Evolutionary conservation across 2,797 vertebrate genomes (phyloP).

Genomic region (Takifugu ocellatus): DNA sequence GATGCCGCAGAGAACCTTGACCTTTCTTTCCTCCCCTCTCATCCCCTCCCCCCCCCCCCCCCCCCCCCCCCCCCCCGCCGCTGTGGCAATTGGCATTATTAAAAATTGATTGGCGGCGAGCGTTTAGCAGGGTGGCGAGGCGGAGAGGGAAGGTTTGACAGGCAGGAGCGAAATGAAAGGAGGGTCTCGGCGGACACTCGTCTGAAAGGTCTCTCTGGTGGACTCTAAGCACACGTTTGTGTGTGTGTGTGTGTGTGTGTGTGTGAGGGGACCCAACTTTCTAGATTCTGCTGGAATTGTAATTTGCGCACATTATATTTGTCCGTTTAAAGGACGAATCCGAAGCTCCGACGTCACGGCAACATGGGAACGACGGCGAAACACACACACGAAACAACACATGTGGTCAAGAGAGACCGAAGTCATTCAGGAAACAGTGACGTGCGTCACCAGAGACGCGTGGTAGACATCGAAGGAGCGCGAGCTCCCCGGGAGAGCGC

Average conservation of each 20-base stretch:
- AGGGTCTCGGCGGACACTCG: slow-evolving; percentile 54
- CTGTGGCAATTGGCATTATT: slow-evolving; percentile 80
- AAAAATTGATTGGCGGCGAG: slow-evolving; percentile 80
- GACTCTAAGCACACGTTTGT: slow-evolving; percentile 18
- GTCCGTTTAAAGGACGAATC: not conserved
- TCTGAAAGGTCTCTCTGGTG: slow-evolving; percentile 62
- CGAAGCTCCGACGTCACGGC: not conserved
- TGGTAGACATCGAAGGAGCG: too few relatives aligned
- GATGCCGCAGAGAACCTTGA: slow-evolving; percentile 59
- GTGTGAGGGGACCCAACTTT: not conserved
- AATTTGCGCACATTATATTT: not conserved
- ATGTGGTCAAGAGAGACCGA: not conserved
- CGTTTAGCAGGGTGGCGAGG: slow-evolving; percentile 71
- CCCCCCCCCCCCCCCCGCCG: slow-evolving; percentile 54
- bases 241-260: slow-evolving; percentile 8
- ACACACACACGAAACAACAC: not conserved
- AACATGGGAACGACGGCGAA: not conserved
- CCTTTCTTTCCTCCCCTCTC: slow-evolving; percentile 49
- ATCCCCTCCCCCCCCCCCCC: slow-evolving; percentile 14
- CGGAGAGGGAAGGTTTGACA: slow-evolving; percentile 83
- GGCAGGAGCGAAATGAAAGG: slow-evolving; percentile 92
- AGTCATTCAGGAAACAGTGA: not conserved
- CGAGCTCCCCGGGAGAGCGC: too few relatives aligned
- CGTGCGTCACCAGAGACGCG: too few relatives aligned
- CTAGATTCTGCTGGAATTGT: too few relatives aligned